These are phyloP conservation scores for Poecile montanus DNA, from an alignment of 2,797 vertebrate genomes.

Conservation along the genomic window DNA sequence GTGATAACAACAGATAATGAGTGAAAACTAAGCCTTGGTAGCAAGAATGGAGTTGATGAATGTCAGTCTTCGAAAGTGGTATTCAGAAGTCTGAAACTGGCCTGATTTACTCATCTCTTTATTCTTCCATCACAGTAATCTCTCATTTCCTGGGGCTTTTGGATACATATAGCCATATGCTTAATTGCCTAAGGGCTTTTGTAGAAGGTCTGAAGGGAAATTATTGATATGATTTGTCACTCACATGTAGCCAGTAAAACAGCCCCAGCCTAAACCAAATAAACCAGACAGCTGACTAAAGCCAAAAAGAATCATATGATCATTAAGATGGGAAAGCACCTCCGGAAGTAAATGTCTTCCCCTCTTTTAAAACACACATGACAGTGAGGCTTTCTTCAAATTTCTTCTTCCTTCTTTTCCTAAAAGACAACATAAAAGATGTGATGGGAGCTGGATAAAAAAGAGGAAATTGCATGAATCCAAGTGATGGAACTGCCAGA, in stretches of 20 bases:
- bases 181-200: not conserved
- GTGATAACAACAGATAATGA: not conserved
- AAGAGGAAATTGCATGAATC: not conserved
- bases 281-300: not conserved
- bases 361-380: not conserved
- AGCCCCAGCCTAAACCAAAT: accelerated
- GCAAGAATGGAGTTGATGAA: not conserved
- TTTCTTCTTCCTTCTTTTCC: not conserved
- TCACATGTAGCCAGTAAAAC: not conserved
- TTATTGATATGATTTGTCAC: not conserved
- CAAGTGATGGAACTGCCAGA: not conserved
- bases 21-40: not conserved
- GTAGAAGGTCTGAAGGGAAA: not conserved
- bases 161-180: not conserved
- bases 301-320: not conserved
- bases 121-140: not conserved
- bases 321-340: not conserved
- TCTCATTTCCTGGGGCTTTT: not conserved
- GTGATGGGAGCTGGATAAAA: not conserved
- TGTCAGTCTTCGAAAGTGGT: not conserved
- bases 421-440: not conserved
- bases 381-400: not conserved
- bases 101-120: not conserved
- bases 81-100: not conserved
- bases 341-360: not conserved